Evolutionary conservation across 2,113 vertebrate species (phyloP), one percentile per base, ranked within the genome.

Genomic region (Brevimyrus niger): DNA sequence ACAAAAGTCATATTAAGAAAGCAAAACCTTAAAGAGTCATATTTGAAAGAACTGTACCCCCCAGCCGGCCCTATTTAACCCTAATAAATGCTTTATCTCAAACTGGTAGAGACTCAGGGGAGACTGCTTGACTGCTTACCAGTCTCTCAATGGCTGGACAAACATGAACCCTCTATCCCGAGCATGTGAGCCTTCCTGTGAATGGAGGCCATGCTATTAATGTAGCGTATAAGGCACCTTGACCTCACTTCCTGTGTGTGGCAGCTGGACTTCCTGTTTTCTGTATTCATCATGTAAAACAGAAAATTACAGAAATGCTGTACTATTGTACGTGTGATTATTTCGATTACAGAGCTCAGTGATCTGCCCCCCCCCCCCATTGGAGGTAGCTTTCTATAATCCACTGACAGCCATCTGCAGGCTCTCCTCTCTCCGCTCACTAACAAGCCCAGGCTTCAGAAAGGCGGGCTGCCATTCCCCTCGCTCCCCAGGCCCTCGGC

Each of bases 351-450:
- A 35, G 65, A 35, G 27, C 21, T 58, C 2, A 58, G 21, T 58
- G 55, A 58, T 3, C 7, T 23, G 21, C 55, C 48, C 48, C 50
- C 15, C 15, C 58, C n/a, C 9, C n/a, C 6, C 19, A 69, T 23
- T 31, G 61, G 61, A 89, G 38, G 31, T n/a, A 51, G 2, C 6
- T 55, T 50, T 91, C 90, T 87, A 27, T 87, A 53, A 35, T 87
- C 85, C 50, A 13, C 85, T 93, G 91, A 92, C 92, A 92, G 31
- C 92, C 92, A 93, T 92, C 92, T 92, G 91, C 87, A 82, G 84
- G n/a, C 65, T 50, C 80, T 55, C 44, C 85, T 89, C 73, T 47
- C 55, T 82, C 58, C 65, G 84, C 86, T 55, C 88, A 38, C 88
- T 91, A 89, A 88, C 87, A 86, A 91, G 55, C 44, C 46, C 83